Base-by-base conservation (phyloP, 2,797 vertebrate species). In the Limosa lapponica region DNA sequence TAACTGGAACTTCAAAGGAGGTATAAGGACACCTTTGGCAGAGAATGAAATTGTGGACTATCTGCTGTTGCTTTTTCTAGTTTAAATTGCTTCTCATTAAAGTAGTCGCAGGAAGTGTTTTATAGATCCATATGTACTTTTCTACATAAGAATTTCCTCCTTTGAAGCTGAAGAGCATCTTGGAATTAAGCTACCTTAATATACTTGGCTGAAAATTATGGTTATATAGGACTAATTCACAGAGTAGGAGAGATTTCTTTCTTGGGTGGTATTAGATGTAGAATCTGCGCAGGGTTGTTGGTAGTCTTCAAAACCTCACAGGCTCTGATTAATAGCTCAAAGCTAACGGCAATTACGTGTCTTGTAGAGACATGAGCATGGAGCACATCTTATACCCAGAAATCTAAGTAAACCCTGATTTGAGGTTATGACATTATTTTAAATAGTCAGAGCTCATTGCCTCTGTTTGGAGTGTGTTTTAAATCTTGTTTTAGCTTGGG, bases 201-300 rank as follows among this genome's bases (percentile, higher is more conserved):
- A 49, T 37, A 27, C 8, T 34, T 70, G 20, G 10, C 52, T 75
- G 62, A 72, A 87, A 89, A 57, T 37, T 17, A 18, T 27, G 27
- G 5, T 52, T 88, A 14, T 22, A 6, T 57, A 18, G 43, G 25
- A 16, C 25, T 75, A 39, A 61, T 79, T 92, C 27, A 41, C 55
- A 71, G 52, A 57, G n/a, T 8, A 64, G 54, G 37, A 74, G 44
- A 5, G n/a, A 6, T 79, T 81, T 81, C 18, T 75, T 46, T 73
- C 55, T 77, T 71, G 18, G 7, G 4, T 69, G 18, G 3, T 61
- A 1, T 70, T 77, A 11, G 15, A 34, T 0, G 3, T 20, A 32
- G 28, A 6, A 39, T 4, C 13, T 30, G 17, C 0, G 0, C 4
- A 1, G 28, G 11, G 3, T 70, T 74, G 57, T 52, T 1, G 1